Percentiles rank a stretch among this genome's conserved stretches.
phyloP scores from a whole-genome alignment of 2,797 vertebrate genomes.

The Spheniscus humboldti region DNA sequence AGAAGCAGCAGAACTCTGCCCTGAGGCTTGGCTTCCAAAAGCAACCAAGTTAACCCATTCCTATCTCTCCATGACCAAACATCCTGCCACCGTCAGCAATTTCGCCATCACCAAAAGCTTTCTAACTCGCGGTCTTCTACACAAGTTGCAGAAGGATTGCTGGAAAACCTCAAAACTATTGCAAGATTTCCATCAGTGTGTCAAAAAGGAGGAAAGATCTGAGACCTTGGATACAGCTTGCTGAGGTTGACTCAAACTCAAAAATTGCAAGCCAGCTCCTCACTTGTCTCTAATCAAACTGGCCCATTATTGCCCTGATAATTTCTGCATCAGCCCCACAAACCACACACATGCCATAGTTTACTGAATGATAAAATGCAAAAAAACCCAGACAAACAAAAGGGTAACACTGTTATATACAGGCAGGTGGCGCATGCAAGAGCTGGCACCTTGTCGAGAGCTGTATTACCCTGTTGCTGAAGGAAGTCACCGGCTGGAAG shows the following conservation, averaged over 20 bases:
- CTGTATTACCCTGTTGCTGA: neutral
- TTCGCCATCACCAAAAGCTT: neutral
- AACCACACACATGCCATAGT: neutral
- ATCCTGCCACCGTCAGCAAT: neutral
- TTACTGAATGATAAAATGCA: neutral
- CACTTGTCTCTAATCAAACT: neutral
- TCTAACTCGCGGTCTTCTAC: neutral
- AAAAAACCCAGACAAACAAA: neutral
- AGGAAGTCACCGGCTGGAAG: neutral
- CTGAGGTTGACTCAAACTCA: neutral
- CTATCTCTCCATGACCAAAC: neutral
- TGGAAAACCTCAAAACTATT: neutral
- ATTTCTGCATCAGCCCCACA: neutral
- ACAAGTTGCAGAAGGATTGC: neutral
- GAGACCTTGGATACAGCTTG: neutral
- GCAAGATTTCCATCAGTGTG: neutral
- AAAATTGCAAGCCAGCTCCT: neutral
- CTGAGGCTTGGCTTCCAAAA: constrained; percentile 24
- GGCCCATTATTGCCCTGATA: neutral
- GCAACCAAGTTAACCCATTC: constrained; percentile 42
- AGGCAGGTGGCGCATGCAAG: neutral
- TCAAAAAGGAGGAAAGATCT: neutral
- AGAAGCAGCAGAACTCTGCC: constrained; percentile 15
- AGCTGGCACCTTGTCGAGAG: neutral
- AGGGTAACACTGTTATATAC: fast-evolving